Evolutionary conservation across 1,140 invertebrate genomes (phyloP), one percentile per base, ranked within the genome.

Genomic region (Drosophila nikananu): DNA sequence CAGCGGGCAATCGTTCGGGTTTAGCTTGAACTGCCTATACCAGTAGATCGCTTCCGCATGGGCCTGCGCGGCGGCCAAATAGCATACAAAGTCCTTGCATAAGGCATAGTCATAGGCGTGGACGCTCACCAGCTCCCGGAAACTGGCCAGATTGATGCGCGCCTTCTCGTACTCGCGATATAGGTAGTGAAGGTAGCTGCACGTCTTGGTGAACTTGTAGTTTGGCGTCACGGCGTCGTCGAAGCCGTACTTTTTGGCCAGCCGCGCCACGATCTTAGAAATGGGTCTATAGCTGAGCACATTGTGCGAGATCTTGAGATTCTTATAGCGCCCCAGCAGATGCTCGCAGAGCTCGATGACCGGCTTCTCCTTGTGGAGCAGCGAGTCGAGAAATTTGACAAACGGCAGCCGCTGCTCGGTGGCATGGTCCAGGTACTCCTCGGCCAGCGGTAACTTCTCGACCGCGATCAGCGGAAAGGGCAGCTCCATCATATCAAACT

Each of bases 401-500:
- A 96, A 92, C 13, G 93, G 92, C 49, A 86, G 83, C 76, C 96
- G 96, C 61, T 95, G 94, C 10, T 94, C 76, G 8, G 92, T 93
- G 46, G 94, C 94, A 25, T 93, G 92, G 44, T 86, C 87, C 63
- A 97, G 83, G 93, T 96, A 96, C 62, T 95, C 94, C 81, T 97
- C 96, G 13, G 95, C 94, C 23, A 96, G 75, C 55, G 93, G 94
- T 7, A 95, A 86, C 80, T 96, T 96, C 83, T 96, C 96, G 93
- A 96, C 96, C 15, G 97, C 93, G 72, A 97, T 93, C 37, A 97
- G 91, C 1, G 96, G 96, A 52, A 97, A 91, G 3, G 96, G 80
- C 75, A 97, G 94, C 58, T 95, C 94, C 78, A 95, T 93, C 58
- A 96, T 94, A 21, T 83, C 76, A 92, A 96, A 97, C 54, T 94